These are phyloP conservation scores for Agrypnus murinus DNA, from an alignment of 2,888 invertebrate species.

Conservation along the genomic window DNA sequence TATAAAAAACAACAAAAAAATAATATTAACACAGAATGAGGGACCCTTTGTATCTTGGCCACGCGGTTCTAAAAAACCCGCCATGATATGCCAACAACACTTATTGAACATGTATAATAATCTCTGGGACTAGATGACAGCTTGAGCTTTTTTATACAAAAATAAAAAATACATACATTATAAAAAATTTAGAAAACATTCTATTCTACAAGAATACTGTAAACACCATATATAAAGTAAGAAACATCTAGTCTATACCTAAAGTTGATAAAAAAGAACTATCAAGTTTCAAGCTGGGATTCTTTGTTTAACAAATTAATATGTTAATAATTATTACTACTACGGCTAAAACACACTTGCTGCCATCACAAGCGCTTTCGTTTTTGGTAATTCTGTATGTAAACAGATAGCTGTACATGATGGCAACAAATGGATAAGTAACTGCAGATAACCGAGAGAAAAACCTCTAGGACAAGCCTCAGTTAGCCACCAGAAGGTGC, in stretches of 20 bases:
- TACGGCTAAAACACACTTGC: constrained; percentile 41
- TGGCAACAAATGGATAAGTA: constrained; percentile 54
- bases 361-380: constrained; percentile 19
- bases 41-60: constrained; percentile 45
- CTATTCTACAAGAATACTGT: constrained; percentile 72
- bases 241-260: constrained; percentile 68
- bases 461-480: constrained; percentile 71
- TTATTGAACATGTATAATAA: constrained; percentile 55
- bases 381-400: constrained; percentile 25
- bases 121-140: constrained; percentile 71
- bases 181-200: constrained; percentile 71
- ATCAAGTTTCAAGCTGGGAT: constrained; percentile 66
- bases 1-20: constrained; percentile 11
- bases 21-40: constrained; percentile 41
- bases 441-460: constrained; percentile 58
- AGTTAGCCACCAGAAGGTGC: constrained; percentile 95
- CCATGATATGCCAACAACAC: constrained; percentile 70
- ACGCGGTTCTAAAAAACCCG: constrained; percentile 60
- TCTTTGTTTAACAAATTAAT: constrained; percentile 50
- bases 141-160: constrained; percentile 72
- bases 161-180: constrained; percentile 72
- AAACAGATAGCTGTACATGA: constrained; percentile 25
- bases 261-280: constrained; percentile 68
- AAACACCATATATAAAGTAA: constrained; percentile 70
- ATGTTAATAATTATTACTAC: constrained; percentile 46